Conservation (phyloP, 2,888 invertebrate genomes). For the Heliconius ismenius region DNA sequence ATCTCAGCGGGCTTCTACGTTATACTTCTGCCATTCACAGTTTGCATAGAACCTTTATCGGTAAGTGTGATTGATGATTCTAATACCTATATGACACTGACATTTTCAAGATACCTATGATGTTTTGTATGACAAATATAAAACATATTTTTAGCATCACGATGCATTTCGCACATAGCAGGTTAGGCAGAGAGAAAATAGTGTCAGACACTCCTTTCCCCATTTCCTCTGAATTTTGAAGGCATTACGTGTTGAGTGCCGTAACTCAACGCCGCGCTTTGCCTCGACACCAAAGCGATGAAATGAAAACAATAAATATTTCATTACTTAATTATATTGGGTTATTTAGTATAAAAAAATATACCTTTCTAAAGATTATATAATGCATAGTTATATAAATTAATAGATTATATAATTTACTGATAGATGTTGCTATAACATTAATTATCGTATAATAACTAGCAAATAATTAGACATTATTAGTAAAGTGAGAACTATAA, state of each 20-base stretch:
- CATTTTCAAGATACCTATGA: neutral
- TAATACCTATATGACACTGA: neutral
- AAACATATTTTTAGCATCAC: too few relatives aligned
- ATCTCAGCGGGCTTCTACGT: conserved; percentile 87
- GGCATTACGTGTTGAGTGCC: too few relatives aligned
- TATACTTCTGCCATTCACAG: conserved; percentile 84
- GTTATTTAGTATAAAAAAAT: neutral
- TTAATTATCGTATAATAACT: neutral
- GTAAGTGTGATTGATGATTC: conserved; percentile 71
- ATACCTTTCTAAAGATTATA: neutral
- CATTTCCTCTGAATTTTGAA: too few relatives aligned
- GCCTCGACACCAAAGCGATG: too few relatives aligned
- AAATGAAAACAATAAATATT: too few relatives aligned
- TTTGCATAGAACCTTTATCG: conserved; percentile 85
- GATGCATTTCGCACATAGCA: too few relatives aligned
- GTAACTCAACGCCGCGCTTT: too few relatives aligned
- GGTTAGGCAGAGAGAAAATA: too few relatives aligned
- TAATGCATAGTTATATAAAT: neutral
- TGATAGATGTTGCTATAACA: neutral
- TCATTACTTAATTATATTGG: too few relatives aligned
- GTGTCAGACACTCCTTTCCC: too few relatives aligned
- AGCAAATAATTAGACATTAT: neutral
- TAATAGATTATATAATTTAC: neutral
- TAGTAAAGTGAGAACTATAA: neutral
- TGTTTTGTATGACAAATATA: too few relatives aligned